A percentile compares a stretch with the other conserved stretches of the same genome.
Conservation (phyloP, 2,797 vertebrate species). For the Erithacus rubecula region DNA sequence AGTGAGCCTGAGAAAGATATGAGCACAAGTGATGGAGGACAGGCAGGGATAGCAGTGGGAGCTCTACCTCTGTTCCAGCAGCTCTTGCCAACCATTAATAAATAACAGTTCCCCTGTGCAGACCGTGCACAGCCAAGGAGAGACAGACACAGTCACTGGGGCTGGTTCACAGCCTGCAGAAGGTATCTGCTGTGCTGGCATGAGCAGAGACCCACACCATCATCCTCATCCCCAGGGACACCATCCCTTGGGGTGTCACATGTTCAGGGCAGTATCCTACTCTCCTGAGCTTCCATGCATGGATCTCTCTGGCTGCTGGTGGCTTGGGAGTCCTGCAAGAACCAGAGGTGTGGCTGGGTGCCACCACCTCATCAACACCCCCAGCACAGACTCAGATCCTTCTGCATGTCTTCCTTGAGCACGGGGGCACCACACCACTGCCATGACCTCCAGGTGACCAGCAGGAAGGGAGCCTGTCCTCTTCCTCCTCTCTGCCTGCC, state of each 20-base stretch:
- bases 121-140: background rate
- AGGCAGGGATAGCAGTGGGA: slow-evolving; percentile 43
- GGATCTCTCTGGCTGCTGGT: background rate
- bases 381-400: background rate
- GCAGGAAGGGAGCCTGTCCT: background rate
- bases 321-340: background rate
- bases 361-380: background rate
- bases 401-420: background rate
- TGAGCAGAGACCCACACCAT: background rate
- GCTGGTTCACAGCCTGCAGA: background rate
- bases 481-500: background rate
- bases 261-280: accelerated
- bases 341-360: background rate
- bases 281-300: background rate
- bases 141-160: background rate
- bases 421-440: background rate
- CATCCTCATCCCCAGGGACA: background rate
- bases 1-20: background rate
- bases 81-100: slow-evolving; percentile 38
- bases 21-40: slow-evolving; percentile 10
- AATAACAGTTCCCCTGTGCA: slow-evolving; percentile 16
- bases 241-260: background rate
- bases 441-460: background rate
- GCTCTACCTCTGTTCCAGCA: slow-evolving; percentile 12
- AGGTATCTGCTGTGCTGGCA: background rate